These are phyloP conservation scores for Aleiodes testaceus DNA, from an alignment of 2,888 invertebrate genomes.

Conservation along the genomic window DNA sequence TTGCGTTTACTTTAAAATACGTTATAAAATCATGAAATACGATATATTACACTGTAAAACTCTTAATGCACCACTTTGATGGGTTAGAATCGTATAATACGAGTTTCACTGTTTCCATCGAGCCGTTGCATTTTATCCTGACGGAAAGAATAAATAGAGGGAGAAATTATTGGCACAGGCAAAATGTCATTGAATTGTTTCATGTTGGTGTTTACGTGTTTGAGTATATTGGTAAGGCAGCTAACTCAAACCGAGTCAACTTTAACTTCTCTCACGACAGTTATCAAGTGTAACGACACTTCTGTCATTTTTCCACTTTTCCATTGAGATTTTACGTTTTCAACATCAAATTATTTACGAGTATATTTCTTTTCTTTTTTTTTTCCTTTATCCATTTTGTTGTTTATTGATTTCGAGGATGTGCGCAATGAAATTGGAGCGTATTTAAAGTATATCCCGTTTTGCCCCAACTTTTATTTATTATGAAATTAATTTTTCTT, in stretches of 20 bases:
- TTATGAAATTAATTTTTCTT: too few species aligned
- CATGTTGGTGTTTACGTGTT: not conserved
- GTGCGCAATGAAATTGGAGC: too few species aligned
- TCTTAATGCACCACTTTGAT: too few species aligned
- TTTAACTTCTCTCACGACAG: constrained; percentile 10
- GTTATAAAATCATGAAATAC: too few species aligned
- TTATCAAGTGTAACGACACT: not conserved
- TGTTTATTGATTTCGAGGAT: too few species aligned
- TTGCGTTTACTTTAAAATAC: too few species aligned
- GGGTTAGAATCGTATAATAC: constrained; percentile 6
- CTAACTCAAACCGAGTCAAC: constrained; percentile 7
- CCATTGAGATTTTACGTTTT: constrained; percentile 8
- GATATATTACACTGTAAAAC: too few species aligned
- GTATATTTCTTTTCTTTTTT: not conserved
- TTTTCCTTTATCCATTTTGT: too few species aligned
- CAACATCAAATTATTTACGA: constrained; percentile 15
- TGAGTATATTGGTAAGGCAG: not conserved
- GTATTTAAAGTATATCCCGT: too few species aligned
- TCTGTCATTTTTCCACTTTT: not conserved
- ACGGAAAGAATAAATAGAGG: constrained; percentile 3
- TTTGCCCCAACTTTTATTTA: too few species aligned
- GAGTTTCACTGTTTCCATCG: constrained; percentile 7
- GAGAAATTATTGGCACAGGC: constrained; percentile 35
- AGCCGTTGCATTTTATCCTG: constrained; percentile 7
- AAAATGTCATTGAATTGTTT: constrained; percentile 28